phyloP scores from a whole-genome alignment of 1,140 invertebrate genomes.

The Cydia splendana region DNA sequence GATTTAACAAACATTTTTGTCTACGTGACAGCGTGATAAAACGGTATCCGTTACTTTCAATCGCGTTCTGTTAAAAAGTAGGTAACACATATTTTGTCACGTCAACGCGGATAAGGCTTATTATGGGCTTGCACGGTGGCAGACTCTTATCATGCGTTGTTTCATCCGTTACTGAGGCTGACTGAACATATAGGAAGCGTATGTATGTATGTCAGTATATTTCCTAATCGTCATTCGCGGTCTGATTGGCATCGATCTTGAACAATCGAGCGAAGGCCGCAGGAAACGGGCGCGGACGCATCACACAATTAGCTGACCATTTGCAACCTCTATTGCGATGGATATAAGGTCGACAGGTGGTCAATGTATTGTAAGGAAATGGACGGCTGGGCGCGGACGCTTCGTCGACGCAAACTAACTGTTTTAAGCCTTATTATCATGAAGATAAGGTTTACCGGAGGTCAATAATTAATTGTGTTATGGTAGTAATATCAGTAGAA shows the following conservation, averaged over 20 bases:
- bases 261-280: background rate
- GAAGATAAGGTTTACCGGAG: background rate
- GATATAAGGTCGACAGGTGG: background rate
- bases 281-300: slow-evolving; percentile 13
- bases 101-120: too few relatives aligned
- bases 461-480: background rate
- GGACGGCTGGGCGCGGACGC: background rate
- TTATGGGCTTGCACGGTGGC: too few relatives aligned
- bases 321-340: background rate
- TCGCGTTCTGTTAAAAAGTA: too few relatives aligned
- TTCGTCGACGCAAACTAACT: too few relatives aligned
- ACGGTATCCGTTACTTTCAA: too few relatives aligned
- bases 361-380: background rate
- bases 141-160: too few relatives aligned
- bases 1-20: too few relatives aligned
- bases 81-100: too few relatives aligned
- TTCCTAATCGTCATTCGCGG: background rate
- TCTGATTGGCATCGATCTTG: slow-evolving; percentile 26
- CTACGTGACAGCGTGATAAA: too few relatives aligned
- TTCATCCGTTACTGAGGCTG: too few relatives aligned
- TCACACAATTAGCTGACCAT: background rate
- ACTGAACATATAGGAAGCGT: background rate
- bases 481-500: too few relatives aligned
- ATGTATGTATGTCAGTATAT: slow-evolving; percentile 1
- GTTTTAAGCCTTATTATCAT: too few relatives aligned